Percentiles rank a stretch among this genome's conserved stretches.
phyloP scores from a whole-genome alignment of 2,113 vertebrate species.

The Scopus umbretta region DNA sequence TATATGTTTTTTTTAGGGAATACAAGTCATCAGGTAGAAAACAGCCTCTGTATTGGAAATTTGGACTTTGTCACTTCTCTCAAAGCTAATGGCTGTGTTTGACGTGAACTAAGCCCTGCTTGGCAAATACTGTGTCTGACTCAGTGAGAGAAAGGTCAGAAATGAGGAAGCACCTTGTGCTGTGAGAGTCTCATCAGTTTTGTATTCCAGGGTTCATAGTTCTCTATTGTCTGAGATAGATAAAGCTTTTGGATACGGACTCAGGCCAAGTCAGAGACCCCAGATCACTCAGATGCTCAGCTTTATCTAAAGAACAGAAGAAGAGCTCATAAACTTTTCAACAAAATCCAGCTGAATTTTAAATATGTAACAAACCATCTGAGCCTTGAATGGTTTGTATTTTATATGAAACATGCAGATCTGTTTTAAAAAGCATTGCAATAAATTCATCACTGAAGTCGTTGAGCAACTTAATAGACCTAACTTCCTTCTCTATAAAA shows the following conservation, averaged over 20 bases:
- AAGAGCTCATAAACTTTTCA: background rate
- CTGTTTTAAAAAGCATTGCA: background rate
- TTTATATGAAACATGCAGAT: background rate
- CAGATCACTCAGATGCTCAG: background rate
- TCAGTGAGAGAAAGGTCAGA: conserved; percentile 13
- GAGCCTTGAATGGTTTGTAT: background rate
- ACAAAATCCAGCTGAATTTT: background rate
- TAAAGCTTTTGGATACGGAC: background rate
- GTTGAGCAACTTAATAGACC: background rate
- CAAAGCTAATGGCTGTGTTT: background rate
- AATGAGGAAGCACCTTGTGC: conserved; percentile 17
- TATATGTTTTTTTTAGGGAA: background rate
- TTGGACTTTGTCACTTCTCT: background rate
- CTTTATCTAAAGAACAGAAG: background rate
- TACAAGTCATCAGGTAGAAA: background rate
- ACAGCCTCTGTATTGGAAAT: background rate
- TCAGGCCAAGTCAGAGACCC: background rate
- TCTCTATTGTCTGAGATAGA: background rate
- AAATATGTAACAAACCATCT: background rate
- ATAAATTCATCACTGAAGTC: background rate
- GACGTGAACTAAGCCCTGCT: background rate
- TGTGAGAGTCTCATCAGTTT: background rate
- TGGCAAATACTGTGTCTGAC: background rate
- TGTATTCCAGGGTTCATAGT: background rate
- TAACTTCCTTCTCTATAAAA: background rate